Evolutionary conservation across 2,888 invertebrate species (phyloP).

Genomic region (Heliconius erato): DNA sequence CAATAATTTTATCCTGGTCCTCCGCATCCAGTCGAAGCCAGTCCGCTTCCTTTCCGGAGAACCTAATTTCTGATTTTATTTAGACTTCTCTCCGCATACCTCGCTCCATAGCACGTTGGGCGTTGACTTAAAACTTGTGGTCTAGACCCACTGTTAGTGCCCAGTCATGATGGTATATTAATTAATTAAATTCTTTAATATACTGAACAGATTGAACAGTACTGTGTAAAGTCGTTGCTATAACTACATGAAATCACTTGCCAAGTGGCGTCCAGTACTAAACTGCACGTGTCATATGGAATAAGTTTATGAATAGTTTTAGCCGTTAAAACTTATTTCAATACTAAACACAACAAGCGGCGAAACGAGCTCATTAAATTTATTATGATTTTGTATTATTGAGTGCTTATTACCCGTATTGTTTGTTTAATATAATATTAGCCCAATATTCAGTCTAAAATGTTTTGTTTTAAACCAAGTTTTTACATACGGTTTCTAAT

Average conservation of each 20-base stretch:
- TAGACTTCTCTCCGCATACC: too few species aligned
- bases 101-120: too few species aligned
- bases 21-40: too few species aligned
- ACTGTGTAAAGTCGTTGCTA: neutral
- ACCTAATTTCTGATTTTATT: too few species aligned
- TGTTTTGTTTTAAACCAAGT: neutral
- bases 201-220: neutral
- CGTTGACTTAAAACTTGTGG: too few species aligned
- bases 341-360: constrained; percentile 46
- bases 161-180: neutral
- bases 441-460: neutral
- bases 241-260: neutral
- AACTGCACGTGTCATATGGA: constrained; percentile 23
- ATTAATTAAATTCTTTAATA: neutral
- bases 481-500: neutral
- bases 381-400: constrained; percentile 3
- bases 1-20: too few species aligned
- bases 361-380: constrained; percentile 17
- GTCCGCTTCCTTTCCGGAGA: too few species aligned
- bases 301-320: constrained; percentile 61
- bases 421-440: neutral
- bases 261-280: neutral
- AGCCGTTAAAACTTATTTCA: constrained; percentile 73
- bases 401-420: neutral
- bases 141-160: neutral